These are phyloP conservation scores for Sceloporus undulatus DNA, from an alignment of 2,113 vertebrate species.

Conservation along the genomic window DNA sequence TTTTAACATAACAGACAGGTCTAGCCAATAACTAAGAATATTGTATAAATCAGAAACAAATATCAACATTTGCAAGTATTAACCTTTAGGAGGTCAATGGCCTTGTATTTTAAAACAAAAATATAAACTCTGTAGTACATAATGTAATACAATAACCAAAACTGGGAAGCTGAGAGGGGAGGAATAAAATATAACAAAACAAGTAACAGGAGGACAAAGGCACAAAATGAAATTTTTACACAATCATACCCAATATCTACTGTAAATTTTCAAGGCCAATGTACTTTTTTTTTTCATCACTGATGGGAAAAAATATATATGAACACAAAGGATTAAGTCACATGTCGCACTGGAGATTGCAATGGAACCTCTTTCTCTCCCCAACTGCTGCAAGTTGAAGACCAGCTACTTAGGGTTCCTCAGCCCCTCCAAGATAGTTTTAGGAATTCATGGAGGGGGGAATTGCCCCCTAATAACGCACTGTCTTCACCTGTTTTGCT, in stretches of 20 bases:
- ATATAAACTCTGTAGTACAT: background rate
- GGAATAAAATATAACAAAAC: background rate
- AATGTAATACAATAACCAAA: background rate
- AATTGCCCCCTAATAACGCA: too few species aligned
- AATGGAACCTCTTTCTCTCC: background rate
- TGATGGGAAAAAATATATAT: background rate
- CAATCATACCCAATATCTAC: background rate
- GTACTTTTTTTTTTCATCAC: background rate
- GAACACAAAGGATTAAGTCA: background rate
- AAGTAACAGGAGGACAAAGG: background rate
- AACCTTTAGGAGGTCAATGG: conserved; percentile 17
- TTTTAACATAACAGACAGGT: conserved; percentile 18
- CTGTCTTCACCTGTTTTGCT: too few species aligned
- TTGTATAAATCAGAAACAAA: background rate
- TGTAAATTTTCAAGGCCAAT: background rate
- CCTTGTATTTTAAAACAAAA: background rate
- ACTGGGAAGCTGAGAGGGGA: background rate
- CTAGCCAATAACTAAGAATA: conserved; percentile 35
- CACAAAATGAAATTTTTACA: background rate
- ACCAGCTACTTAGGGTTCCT: background rate
- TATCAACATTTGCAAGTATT: background rate
- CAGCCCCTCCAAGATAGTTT: too few species aligned
- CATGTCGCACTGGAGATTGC: background rate
- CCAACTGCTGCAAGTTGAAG: background rate
- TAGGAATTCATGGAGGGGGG: too few species aligned